Percentiles rank a stretch among this genome's conserved stretches.
Conservation (phyloP, 2,113 vertebrate genomes). For the Hypomesus transpacificus region DNA sequence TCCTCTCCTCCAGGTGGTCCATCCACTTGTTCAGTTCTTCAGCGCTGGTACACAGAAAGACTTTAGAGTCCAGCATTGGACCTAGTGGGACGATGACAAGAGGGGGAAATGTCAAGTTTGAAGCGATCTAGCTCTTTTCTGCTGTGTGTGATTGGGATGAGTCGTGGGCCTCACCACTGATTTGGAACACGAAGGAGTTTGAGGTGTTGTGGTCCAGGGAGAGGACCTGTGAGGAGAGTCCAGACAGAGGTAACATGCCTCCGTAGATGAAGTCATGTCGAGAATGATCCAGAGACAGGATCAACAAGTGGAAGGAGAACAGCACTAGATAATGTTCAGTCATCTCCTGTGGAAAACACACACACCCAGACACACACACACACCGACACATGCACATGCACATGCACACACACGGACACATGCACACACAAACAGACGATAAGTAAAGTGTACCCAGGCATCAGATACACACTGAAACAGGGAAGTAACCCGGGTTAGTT, state of each 20-base stretch:
- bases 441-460: too few species aligned
- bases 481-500: too few species aligned
- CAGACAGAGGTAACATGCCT: constrained; percentile 79
- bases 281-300: constrained; percentile 73
- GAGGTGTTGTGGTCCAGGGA: constrained; percentile 41
- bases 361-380: constrained; percentile 1
- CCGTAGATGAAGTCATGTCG: constrained; percentile 71
- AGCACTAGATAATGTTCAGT: constrained; percentile 72
- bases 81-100: constrained; percentile 51
- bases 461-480: too few species aligned
- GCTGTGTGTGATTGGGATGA: neutral
- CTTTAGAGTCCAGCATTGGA: constrained; percentile 73
- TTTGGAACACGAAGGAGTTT: constrained; percentile 68
- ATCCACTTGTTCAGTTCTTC: constrained; percentile 68
- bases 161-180: constrained; percentile 69
- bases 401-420: constrained; percentile 12
- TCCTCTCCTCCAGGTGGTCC: constrained; percentile 65
- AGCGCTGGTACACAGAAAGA: constrained; percentile 67
- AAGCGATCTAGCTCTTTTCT: neutral
- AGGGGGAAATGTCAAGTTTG: neutral
- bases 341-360: constrained; percentile 63
- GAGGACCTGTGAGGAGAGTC: constrained; percentile 58
- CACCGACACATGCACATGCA: neutral
- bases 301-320: constrained; percentile 78
- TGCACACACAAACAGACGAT: neutral